A percentile compares a stretch with the other conserved stretches of the same genome.
Conservation (phyloP, 2,888 invertebrate genomes). For the Bugulina stolonifera region DNA sequence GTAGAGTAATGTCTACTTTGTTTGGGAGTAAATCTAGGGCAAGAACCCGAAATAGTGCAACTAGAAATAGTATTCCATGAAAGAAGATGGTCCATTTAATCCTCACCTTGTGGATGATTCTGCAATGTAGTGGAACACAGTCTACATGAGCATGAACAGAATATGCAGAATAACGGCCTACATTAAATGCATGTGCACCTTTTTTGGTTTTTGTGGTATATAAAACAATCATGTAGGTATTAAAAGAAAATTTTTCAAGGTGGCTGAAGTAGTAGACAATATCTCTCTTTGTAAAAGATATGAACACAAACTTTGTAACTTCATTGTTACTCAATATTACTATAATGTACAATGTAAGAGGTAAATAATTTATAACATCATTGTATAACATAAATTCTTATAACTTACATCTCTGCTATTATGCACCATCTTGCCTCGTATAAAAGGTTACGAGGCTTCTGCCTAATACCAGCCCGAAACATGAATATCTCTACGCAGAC, state of each 20-base stretch:
- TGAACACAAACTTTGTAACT: too few relatives aligned
- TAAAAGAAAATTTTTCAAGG: too few relatives aligned
- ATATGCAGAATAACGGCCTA: too few relatives aligned
- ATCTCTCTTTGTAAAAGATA: too few relatives aligned
- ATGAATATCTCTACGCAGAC: neutral
- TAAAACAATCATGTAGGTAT: too few relatives aligned
- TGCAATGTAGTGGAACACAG: neutral
- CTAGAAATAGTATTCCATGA: neutral
- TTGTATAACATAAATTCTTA: too few relatives aligned
- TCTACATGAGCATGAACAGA: too few relatives aligned
- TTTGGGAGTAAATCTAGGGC: conserved; percentile 6
- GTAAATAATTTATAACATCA: neutral
- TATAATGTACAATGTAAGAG: neutral
- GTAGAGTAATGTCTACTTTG: neutral
- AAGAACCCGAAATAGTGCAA: neutral
- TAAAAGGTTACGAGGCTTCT: conserved; percentile 5
- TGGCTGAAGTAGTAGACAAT: too few relatives aligned
- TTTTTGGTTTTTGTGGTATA: too few relatives aligned
- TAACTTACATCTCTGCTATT: conserved; percentile 10
- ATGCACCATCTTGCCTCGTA: conserved; percentile 22
- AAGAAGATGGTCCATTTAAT: conserved; percentile 24
- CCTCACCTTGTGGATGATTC: neutral
- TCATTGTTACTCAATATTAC: too few relatives aligned
- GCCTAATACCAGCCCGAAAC: neutral
- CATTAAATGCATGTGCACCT: too few relatives aligned